phyloP scores from a whole-genome alignment of 2,888 invertebrate genomes.

The Ornithoptera priamus region DNA sequence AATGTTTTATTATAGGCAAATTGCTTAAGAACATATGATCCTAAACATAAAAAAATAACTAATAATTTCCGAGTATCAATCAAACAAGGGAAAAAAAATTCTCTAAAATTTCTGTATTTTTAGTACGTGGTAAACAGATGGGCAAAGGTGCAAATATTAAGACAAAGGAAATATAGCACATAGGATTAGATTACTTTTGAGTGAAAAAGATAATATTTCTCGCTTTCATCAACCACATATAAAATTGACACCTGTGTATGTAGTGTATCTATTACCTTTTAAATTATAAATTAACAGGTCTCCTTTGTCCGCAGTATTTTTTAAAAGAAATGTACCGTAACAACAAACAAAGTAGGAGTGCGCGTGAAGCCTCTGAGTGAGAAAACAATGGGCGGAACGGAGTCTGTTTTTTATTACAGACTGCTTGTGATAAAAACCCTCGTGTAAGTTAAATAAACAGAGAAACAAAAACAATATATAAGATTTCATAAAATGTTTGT shows the following conservation, averaged over 20 bases:
- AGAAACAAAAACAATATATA: neutral
- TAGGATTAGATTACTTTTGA: too few relatives aligned
- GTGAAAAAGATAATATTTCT: neutral
- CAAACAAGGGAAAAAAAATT: too few relatives aligned
- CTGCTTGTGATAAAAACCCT: constrained; percentile 28
- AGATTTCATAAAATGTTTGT: too few relatives aligned
- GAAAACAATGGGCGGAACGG: constrained; percentile 27
- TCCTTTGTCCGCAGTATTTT: constrained; percentile 18
- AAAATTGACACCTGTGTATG: neutral
- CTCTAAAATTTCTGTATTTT: too few relatives aligned
- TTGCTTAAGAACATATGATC: too few relatives aligned
- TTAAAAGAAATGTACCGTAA: constrained; percentile 25
- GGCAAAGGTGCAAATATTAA: too few relatives aligned
- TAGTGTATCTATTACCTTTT: neutral
- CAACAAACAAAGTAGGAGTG: constrained; percentile 29
- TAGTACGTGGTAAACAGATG: too few relatives aligned
- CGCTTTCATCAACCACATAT: neutral
- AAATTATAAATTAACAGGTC: constrained; percentile 1
- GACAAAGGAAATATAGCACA: too few relatives aligned
- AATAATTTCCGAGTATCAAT: too few relatives aligned
- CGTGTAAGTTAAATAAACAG: constrained; percentile 17
- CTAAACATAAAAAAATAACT: too few relatives aligned
- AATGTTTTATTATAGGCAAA: too few relatives aligned
- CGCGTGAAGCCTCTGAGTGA: constrained; percentile 25
- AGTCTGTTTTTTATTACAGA: constrained; percentile 30